These are phyloP conservation scores for Forficula auricularia DNA, from an alignment of 1,140 invertebrate genomes.

Conservation along the genomic window DNA sequence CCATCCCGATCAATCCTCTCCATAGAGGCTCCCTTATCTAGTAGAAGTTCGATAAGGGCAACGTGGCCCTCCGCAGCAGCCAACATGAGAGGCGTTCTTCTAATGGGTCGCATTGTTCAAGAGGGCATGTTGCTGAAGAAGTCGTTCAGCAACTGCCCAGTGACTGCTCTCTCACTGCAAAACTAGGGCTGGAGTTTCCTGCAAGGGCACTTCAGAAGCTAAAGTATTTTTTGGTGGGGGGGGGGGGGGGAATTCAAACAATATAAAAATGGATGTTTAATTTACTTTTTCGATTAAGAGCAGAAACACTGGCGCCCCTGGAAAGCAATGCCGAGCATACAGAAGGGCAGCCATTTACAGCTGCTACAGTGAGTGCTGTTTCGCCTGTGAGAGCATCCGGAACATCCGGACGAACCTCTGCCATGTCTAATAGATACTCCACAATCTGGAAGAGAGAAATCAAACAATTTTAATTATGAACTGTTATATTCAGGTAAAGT, in stretches of 20 bases:
- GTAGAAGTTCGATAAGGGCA: slow-evolving; percentile 67
- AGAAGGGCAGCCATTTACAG: slow-evolving; percentile 57
- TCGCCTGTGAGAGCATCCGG: slow-evolving; percentile 65
- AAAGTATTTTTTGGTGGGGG: no score
- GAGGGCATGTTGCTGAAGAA: slow-evolving; percentile 41
- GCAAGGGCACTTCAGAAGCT: no score
- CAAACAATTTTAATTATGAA: no score
- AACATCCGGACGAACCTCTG: slow-evolving; percentile 58
- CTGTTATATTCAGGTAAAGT: no score
- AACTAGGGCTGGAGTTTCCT: slow-evolving; percentile 60
- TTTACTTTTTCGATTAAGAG: slow-evolving; percentile 53
- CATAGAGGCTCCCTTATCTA: slow-evolving; percentile 65
- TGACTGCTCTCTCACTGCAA: slow-evolving; percentile 76
- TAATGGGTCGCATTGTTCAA: slow-evolving; percentile 48
- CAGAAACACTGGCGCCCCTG: slow-evolving; percentile 57
- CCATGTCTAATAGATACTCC: slow-evolving; percentile 73
- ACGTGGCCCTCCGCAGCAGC: slow-evolving; percentile 82
- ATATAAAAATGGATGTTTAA: no score
- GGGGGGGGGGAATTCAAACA: no score
- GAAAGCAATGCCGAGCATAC: slow-evolving; percentile 61
- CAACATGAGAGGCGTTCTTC: slow-evolving; percentile 65
- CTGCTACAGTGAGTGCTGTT: slow-evolving; percentile 74
- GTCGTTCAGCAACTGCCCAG: slow-evolving; percentile 61
- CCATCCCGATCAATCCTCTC: slow-evolving; percentile 71
- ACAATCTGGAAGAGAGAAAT: slow-evolving; percentile 39